Base-by-base conservation (phyloP, 1,140 invertebrate genomes). In the Zaprionus tsacasi region DNA sequence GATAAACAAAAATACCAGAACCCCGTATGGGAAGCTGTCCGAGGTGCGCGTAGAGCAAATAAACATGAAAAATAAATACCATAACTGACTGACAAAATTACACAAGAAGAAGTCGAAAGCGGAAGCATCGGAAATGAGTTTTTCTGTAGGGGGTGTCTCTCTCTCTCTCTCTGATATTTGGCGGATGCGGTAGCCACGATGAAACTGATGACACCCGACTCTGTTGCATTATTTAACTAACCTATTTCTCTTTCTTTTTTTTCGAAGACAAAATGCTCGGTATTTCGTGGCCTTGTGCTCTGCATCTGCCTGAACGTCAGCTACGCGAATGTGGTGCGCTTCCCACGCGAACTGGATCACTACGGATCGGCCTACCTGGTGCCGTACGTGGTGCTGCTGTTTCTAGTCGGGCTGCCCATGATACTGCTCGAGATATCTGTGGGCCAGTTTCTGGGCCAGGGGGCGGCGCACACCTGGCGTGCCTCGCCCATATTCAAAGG, bases 401-500 rank as follows among this genome's bases (percentile, higher is more conserved):
- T 93, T 82, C 83, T 93, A 91, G 91, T 93, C 80, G 92, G 92
- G 21, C 69, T 93, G 70, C 92, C 92, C 64, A 91, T 92, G 76
- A 79, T 93, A 59, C 74, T 93, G 72, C 82, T 93, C 59, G 92
- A 93, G 73, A 91, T 93, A 64, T 91, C 92, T 30, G 78, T 93
- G 33, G 92, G 92, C 12, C 92, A 93, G 70, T 93, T 93, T 73
- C 67, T 93, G 70, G 92, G 92, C 25, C 92, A 93, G 73, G 92
- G 92, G 48, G 86, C 92, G 70, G 91, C 91, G 54, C 89, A 92
- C 71, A 91, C 92, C n/a, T 93, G 92, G 92, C 86, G 91, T 8
- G 81, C 92, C 72, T 92, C 92, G 68, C 92, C 92, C 67, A 91
- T 93, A 61, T 91, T 93, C 76, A 92, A 92, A 87, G 92, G 92